A percentile compares a stretch with the other conserved stretches of the same genome.
These are phyloP conservation scores for Meteorus cinctellus DNA, from an alignment of 2,888 invertebrate genomes.

Conservation along the genomic window DNA sequence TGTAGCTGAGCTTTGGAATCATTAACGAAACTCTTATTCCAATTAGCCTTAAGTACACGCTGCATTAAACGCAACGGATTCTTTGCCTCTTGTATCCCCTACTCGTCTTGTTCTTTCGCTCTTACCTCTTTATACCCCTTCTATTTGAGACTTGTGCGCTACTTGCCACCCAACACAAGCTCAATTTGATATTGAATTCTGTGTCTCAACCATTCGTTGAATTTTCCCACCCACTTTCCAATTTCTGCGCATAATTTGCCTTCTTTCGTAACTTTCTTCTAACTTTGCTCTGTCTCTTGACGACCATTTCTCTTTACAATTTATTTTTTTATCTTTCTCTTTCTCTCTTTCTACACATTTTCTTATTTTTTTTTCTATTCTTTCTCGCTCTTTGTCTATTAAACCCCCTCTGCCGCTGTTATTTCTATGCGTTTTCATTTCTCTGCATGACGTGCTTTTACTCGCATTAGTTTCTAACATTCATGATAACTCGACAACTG, in stretches of 20 bases:
- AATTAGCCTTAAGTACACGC: slow-evolving; percentile 63
- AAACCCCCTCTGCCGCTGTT: not conserved
- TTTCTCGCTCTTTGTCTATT: not conserved
- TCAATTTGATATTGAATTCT: slow-evolving; percentile 61
- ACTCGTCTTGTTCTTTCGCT: not conserved
- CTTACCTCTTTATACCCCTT: slow-evolving; percentile 36
- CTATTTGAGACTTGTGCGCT: not conserved
- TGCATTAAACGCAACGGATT: slow-evolving; percentile 61
- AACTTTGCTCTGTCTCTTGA: slow-evolving; percentile 15
- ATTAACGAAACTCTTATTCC: slow-evolving; percentile 65
- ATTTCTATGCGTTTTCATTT: not conserved
- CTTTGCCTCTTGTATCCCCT: slow-evolving; percentile 40
- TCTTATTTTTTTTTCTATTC: not conserved
- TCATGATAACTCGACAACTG: not conserved
- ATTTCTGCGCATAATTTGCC: slow-evolving; percentile 39
- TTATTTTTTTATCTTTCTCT: not conserved
- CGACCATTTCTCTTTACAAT: not conserved
- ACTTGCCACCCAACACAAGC: slow-evolving; percentile 25
- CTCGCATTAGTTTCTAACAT: not conserved
- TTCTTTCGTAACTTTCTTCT: slow-evolving; percentile 29
- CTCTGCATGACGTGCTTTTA: slow-evolving; percentile 1
- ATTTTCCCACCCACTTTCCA: slow-evolving; percentile 32
- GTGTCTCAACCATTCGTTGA: slow-evolving; percentile 47
- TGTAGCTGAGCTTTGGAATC: slow-evolving; percentile 52
- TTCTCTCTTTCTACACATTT: not conserved